These are phyloP conservation scores for Oophaga sylvatica DNA, from an alignment of 2,797 vertebrate genomes.

Conservation along the genomic window DNA sequence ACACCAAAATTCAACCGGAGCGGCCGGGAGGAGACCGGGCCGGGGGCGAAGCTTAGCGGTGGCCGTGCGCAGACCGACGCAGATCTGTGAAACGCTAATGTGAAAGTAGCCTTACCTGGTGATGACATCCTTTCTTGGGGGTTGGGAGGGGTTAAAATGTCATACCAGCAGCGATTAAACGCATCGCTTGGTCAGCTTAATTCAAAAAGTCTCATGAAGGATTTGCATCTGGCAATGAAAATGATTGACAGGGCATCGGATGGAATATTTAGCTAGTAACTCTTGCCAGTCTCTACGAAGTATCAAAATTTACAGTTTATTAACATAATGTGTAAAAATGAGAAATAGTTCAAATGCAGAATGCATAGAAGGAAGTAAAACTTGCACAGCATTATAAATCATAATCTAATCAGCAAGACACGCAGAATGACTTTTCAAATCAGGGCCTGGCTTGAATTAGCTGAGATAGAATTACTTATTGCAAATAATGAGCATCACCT, in stretches of 20 bases:
- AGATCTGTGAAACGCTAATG: too few relatives aligned
- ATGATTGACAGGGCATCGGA: neutral
- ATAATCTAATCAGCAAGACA: conserved; percentile 34
- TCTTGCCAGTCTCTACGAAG: neutral
- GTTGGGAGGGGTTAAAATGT: too few relatives aligned
- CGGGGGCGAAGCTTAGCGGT: too few relatives aligned
- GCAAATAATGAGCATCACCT: conserved; percentile 13
- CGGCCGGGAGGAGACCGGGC: too few relatives aligned
- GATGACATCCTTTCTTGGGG: too few relatives aligned
- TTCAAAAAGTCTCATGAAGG: too few relatives aligned
- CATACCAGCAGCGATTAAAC: too few relatives aligned
- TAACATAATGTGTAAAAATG: neutral
- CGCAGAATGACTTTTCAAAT: conserved; percentile 16
- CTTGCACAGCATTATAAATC: conserved; percentile 16
- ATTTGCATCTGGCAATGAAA: neutral
- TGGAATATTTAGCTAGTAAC: neutral
- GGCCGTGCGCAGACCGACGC: too few relatives aligned
- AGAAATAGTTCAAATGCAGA: neutral
- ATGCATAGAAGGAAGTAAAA: neutral
- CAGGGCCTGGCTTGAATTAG: conserved; percentile 18
- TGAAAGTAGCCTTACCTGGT: too few relatives aligned
- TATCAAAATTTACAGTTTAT: neutral
- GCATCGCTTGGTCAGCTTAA: too few relatives aligned
- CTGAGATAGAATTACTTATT: conserved; percentile 1
- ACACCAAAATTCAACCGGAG: too few relatives aligned